These are phyloP conservation scores for Eumacrocentrus americanus DNA, from an alignment of 2,888 invertebrate genomes.

Conservation along the genomic window DNA sequence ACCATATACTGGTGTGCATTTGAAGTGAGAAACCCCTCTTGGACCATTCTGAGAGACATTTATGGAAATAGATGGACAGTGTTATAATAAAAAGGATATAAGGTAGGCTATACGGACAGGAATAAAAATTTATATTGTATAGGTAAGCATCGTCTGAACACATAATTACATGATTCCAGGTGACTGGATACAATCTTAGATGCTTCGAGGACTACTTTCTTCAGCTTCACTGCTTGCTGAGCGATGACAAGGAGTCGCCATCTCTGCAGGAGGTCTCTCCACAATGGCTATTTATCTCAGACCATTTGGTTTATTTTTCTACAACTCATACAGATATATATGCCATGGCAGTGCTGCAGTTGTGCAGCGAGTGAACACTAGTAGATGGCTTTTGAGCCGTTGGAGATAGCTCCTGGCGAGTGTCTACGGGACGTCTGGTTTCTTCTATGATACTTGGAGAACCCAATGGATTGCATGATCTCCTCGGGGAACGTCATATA, in stretches of 20 bases:
- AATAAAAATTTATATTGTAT: constrained; percentile 3
- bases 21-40: background rate
- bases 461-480: background rate
- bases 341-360: background rate
- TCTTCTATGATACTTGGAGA: background rate
- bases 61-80: background rate
- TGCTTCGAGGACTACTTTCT: background rate
- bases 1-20: background rate
- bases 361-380: background rate
- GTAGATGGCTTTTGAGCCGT: background rate
- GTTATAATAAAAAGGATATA: too few relatives aligned
- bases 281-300: constrained; percentile 46
- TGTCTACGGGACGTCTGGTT: constrained; percentile 6
- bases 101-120: background rate
- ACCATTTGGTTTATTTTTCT: constrained; percentile 38
- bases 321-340: constrained; percentile 18
- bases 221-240: constrained; percentile 33
- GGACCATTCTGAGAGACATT: background rate
- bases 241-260: constrained; percentile 55
- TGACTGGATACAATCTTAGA: background rate
- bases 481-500: background rate
- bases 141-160: background rate
- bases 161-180: background rate
- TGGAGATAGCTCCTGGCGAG: background rate
- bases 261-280: constrained; percentile 53